phyloP scores from a whole-genome alignment of 1,140 invertebrate species.

The Pemphigus obesinymphae region DNA sequence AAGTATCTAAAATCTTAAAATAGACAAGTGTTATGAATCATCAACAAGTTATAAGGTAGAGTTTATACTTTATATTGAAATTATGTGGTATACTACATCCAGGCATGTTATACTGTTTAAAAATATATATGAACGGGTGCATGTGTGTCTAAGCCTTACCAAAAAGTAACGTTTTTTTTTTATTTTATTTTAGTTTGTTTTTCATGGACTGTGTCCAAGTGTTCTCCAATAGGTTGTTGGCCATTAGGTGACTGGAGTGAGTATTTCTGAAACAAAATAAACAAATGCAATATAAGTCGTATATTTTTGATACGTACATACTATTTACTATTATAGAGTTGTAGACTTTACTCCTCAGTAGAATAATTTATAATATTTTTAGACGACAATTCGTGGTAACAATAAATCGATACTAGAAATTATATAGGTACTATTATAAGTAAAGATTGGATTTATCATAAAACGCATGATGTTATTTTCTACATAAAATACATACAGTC shows the following conservation, averaged over 20 bases:
- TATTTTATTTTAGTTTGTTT: constrained; percentile 31
- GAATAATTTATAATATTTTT: too few relatives aligned
- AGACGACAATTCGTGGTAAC: too few relatives aligned
- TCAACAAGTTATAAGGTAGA: not conserved
- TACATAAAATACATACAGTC: too few relatives aligned
- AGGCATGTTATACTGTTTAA: constrained; percentile 3
- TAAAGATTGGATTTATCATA: too few relatives aligned
- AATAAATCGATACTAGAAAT: too few relatives aligned
- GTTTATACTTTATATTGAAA: constrained; percentile 15
- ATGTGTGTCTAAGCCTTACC: constrained; percentile 19
- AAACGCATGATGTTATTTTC: too few relatives aligned
- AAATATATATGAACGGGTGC: constrained; percentile 10
- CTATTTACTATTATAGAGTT: too few relatives aligned
- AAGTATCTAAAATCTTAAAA: not conserved
- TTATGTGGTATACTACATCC: not conserved
- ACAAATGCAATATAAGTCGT: constrained; percentile 14
- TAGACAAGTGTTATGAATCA: not conserved
- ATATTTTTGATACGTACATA: not conserved
- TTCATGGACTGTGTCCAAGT: constrained; percentile 32
- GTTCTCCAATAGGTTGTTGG: not conserved
- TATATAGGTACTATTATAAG: too few relatives aligned
- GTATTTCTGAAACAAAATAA: constrained; percentile 31
- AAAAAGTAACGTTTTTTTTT: constrained; percentile 32
- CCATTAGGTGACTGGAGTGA: constrained; percentile 25
- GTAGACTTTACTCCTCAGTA: too few relatives aligned